These are phyloP conservation scores for Kryptopterus vitreolus DNA, from an alignment of 2,797 vertebrate genomes.

Conservation along the genomic window DNA sequence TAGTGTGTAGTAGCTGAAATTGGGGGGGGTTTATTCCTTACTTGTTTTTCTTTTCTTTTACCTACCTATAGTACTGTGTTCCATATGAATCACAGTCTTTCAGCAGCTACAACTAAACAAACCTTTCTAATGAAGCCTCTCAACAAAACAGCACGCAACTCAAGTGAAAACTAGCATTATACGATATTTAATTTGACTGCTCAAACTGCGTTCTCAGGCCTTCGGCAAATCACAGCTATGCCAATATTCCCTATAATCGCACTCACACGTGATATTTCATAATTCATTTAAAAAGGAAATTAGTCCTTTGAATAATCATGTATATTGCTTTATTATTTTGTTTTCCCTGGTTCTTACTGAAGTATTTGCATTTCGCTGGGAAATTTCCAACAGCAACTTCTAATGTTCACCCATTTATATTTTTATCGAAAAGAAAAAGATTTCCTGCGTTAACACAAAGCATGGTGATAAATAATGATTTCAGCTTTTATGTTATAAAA, in stretches of 20 bases:
- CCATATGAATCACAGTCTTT: background rate
- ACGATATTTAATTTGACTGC: background rate
- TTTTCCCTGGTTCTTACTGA: background rate
- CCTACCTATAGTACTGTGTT: conserved; percentile 2
- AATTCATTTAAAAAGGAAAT: background rate
- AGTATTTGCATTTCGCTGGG: background rate
- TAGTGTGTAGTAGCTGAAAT: background rate
- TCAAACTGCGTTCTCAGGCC: background rate
- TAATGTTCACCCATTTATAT: background rate
- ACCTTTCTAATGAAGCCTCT: background rate
- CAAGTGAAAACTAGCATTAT: background rate
- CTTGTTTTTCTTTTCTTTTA: no score
- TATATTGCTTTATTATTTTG: background rate
- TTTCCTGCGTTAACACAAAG: background rate
- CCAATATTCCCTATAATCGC: background rate
- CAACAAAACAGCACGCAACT: background rate
- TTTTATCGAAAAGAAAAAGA: background rate
- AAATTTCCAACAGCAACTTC: background rate
- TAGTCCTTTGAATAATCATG: background rate
- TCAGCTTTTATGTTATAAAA: background rate
- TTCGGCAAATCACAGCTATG: background rate
- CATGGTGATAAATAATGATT: background rate
- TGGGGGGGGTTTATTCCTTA: background rate
- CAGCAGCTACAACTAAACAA: background rate
- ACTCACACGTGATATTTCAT: background rate